These are phyloP conservation scores for Drosophila littoralis DNA, from an alignment of 1,140 invertebrate genomes.

Conservation along the genomic window DNA sequence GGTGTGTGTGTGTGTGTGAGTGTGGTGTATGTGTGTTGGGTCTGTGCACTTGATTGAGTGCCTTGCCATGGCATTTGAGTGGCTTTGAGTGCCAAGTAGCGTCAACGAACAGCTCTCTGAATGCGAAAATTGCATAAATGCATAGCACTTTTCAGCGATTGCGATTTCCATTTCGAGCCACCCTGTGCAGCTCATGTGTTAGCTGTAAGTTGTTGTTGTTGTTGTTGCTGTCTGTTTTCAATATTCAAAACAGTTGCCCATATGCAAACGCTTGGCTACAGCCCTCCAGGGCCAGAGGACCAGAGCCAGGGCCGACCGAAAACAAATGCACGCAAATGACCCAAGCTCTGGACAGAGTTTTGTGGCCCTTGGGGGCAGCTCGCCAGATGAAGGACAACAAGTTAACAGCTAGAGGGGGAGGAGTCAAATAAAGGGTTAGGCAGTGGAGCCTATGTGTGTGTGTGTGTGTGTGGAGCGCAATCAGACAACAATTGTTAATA, in stretches of 20 bases:
- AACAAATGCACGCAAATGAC: slow-evolving; percentile 81
- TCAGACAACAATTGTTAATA: slow-evolving; percentile 81
- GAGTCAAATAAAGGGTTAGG: not conserved
- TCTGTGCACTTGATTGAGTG: slow-evolving; percentile 75
- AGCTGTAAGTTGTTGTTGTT: slow-evolving; percentile 10
- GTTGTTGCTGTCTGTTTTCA: slow-evolving; percentile 63
- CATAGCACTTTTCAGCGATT: slow-evolving; percentile 79
- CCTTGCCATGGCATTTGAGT: slow-evolving; percentile 78
- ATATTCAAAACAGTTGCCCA: slow-evolving; percentile 79
- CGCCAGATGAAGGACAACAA: slow-evolving; percentile 28
- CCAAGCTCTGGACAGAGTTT: slow-evolving; percentile 54
- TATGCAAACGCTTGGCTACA: slow-evolving; percentile 72
- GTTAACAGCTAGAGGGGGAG: slow-evolving; percentile 16
- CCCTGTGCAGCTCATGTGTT: slow-evolving; percentile 43
- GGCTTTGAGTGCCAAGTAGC: slow-evolving; percentile 68
- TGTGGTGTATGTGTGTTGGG: slow-evolving; percentile 5
- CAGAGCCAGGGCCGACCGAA: slow-evolving; percentile 55
- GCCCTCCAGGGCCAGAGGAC: slow-evolving; percentile 32
- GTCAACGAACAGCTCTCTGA: slow-evolving; percentile 55
- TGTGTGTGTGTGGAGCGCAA: slow-evolving; percentile 48
- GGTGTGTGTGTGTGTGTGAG: slow-evolving; percentile 4
- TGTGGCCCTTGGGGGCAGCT: slow-evolving; percentile 56
- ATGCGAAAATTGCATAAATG: slow-evolving; percentile 81
- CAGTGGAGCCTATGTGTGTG: not conserved
- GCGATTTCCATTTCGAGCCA: slow-evolving; percentile 54